Evolutionary conservation across 2,113 vertebrate species (phyloP).

Genomic region (Felis catus): DNA sequence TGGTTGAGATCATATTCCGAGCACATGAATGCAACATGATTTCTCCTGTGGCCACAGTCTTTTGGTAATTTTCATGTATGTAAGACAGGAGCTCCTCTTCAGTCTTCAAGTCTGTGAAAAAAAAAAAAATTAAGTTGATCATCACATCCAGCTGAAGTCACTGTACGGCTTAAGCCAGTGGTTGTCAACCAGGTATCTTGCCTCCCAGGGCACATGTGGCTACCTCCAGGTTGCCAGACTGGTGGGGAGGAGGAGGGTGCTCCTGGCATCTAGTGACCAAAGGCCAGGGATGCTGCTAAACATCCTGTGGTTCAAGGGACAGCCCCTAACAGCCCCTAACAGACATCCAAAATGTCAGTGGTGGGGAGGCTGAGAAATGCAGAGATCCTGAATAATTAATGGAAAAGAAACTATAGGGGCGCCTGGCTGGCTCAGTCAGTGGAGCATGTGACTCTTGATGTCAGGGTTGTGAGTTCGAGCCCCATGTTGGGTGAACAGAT

Average conservation of each 20-base stretch:
- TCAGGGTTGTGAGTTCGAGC: background rate
- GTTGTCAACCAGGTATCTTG: background rate
- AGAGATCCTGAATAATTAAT: background rate
- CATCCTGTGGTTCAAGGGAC: background rate
- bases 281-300: background rate
- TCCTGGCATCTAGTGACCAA: background rate
- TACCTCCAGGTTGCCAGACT: background rate
- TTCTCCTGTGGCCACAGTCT: conserved; percentile 83
- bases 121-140: background rate
- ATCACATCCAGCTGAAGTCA: background rate
- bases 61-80: conserved; percentile 87
- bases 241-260: background rate
- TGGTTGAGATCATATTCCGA: conserved; percentile 84
- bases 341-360: background rate
- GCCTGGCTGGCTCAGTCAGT: background rate
- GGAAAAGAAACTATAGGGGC: background rate
- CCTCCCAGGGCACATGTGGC: background rate
- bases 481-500: background rate
- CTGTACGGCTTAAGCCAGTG: background rate
- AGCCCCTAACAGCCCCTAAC: background rate
- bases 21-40: conserved; percentile 78
- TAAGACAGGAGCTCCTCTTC: conserved; percentile 90
- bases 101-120: conserved; percentile 87
- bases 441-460: background rate
- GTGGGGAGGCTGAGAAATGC: background rate